Conservation (phyloP, 2,113 vertebrate genomes). For the zebrafish (Danio rerio) region DNA sequence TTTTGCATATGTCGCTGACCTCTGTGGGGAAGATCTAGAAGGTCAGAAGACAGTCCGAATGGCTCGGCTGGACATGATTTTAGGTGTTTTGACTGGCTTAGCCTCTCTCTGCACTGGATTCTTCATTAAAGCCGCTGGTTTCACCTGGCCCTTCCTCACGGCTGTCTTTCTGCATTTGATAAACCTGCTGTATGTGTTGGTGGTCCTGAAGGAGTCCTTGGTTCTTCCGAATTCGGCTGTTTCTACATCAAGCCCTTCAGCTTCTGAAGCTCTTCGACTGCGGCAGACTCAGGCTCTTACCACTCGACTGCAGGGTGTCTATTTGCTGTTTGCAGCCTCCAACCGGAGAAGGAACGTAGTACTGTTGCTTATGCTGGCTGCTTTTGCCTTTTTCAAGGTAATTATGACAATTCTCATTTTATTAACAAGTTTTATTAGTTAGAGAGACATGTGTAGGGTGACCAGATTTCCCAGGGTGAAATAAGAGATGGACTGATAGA, state of each 20-base stretch:
- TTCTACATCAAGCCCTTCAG: background rate
- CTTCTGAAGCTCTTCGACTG: background rate
- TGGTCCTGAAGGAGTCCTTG: constrained; percentile 76
- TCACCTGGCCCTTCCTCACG: constrained; percentile 79
- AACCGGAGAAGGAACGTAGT: constrained; percentile 65
- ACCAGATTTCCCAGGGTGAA: too few relatives aligned
- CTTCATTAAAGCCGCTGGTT: constrained; percentile 77
- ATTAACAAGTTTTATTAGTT: background rate
- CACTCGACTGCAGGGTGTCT: constrained; percentile 75
- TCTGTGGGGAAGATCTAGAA: constrained; percentile 63
- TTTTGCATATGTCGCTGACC: constrained; percentile 83
- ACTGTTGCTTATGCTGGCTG: constrained; percentile 76
- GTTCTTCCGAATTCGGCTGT: background rate
- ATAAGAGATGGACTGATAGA: too few relatives aligned
- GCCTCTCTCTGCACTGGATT: constrained; percentile 82
- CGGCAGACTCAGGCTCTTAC: constrained; percentile 49
- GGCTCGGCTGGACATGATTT: constrained; percentile 80
- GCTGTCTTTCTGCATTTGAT: constrained; percentile 66
- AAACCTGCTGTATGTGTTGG: constrained; percentile 79
- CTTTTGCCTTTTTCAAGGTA: constrained; percentile 74
- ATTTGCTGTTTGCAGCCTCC: constrained; percentile 77
- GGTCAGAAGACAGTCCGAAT: constrained; percentile 81
- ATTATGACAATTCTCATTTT: background rate
- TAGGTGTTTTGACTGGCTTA: constrained; percentile 78
- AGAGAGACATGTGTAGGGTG: background rate